These are phyloP conservation scores for Sitta europaea DNA, from an alignment of 2,113 vertebrate genomes.

Conservation along the genomic window DNA sequence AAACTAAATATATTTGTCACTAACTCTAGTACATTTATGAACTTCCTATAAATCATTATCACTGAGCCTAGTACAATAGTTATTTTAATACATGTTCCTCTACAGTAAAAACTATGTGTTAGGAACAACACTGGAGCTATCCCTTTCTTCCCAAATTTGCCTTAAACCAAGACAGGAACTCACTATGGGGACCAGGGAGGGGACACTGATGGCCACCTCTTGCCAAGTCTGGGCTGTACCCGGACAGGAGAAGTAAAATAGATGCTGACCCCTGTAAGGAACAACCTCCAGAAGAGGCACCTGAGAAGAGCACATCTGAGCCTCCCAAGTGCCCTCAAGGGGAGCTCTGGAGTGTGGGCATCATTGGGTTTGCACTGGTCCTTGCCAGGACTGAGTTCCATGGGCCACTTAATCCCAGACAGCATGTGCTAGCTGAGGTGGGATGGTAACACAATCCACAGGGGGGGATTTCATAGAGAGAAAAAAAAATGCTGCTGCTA, in stretches of 20 bases:
- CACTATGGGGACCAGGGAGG: no score
- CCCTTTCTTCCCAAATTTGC: no score
- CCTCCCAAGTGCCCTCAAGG: background rate
- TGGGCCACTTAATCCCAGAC: background rate
- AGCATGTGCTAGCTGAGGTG: background rate
- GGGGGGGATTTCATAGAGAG: background rate
- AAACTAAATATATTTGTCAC: no score
- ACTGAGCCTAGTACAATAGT: no score
- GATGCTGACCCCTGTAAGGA: background rate
- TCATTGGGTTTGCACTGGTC: background rate
- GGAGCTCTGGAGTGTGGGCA: background rate
- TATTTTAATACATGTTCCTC: no score
- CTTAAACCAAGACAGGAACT: no score
- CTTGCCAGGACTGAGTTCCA: background rate
- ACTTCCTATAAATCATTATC: no score
- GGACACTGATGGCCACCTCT: background rate
- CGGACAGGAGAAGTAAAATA: background rate
- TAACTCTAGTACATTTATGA: no score
- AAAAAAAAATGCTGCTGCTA: background rate
- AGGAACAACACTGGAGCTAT: no score
- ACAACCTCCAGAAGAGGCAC: background rate
- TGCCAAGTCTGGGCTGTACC: background rate
- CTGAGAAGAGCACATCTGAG: background rate
- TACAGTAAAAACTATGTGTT: no score
- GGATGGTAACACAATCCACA: background rate